A percentile compares a stretch with the other conserved stretches of the same genome.
phyloP scores from a whole-genome alignment of 1,140 invertebrate genomes.

The Drosophila willistoni region DNA sequence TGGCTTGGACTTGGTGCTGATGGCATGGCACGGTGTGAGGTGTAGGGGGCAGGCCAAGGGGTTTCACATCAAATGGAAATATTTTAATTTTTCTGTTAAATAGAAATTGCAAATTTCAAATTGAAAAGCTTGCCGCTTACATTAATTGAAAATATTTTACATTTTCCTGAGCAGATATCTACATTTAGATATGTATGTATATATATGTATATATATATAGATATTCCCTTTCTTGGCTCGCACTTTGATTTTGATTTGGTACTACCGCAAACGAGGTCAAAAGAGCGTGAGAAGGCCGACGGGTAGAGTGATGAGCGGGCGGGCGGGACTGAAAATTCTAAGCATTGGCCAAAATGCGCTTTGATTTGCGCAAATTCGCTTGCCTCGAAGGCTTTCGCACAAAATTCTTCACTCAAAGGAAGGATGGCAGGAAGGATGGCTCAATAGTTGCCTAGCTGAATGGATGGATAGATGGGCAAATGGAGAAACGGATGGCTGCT shows the following conservation, averaged over 20 bases:
- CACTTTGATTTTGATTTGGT: conserved; percentile 42
- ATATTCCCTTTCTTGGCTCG: conserved; percentile 23
- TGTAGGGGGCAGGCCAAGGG: conserved; percentile 20
- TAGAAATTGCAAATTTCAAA: conserved; percentile 50
- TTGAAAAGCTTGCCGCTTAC: conserved; percentile 64
- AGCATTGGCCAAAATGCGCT: conserved; percentile 17
- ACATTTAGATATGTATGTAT: background rate
- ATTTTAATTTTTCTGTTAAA: conserved; percentile 51
- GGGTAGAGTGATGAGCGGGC: background rate
- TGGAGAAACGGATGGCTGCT: background rate
- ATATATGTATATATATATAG: background rate
- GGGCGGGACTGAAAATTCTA: conserved; percentile 15
- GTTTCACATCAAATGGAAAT: conserved; percentile 59
- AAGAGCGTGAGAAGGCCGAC: background rate
- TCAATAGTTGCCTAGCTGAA: background rate
- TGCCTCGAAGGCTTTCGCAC: conserved; percentile 13
- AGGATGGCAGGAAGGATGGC: background rate
- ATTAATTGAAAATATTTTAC: conserved; percentile 80
- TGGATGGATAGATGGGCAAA: background rate
- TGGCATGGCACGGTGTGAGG: background rate
- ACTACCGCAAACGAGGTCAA: conserved; percentile 48
- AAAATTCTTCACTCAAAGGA: conserved; percentile 12
- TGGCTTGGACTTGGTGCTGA: background rate
- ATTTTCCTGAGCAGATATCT: conserved; percentile 44
- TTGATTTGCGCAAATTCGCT: conserved; percentile 11